Evolutionary conservation across 2,888 invertebrate genomes (phyloP).

Genomic region (Strigamia maritima): DNA sequence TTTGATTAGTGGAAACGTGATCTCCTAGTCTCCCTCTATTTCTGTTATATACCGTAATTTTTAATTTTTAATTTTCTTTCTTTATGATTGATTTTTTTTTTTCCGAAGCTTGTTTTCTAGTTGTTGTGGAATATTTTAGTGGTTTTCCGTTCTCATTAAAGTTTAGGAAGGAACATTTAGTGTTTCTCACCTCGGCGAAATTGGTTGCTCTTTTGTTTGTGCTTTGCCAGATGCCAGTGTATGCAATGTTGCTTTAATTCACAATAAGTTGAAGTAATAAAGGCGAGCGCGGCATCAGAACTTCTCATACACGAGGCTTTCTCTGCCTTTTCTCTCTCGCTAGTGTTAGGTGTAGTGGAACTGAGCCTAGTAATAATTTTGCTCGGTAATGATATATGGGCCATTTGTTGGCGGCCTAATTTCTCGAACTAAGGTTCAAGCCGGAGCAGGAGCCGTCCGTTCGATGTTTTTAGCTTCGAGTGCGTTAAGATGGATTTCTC

Average conservation of each 20-base stretch:
- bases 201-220: conserved; percentile 24
- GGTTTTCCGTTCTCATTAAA: not conserved
- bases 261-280: conserved; percentile 9
- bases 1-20: no score
- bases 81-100: no score
- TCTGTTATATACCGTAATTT: no score
- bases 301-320: not conserved
- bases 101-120: not conserved
- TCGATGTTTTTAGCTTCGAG: not conserved
- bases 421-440: conserved; percentile 9
- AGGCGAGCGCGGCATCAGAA: conserved; percentile 9
- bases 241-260: conserved; percentile 17
- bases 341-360: conserved; percentile 20
- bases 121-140: not conserved
- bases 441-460: not conserved
- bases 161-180: not conserved
- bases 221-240: conserved; percentile 21
- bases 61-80: no score
- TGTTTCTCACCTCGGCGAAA: conserved; percentile 11
- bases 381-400: not conserved
- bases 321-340: conserved; percentile 23
- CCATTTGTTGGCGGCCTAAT: conserved; percentile 22
- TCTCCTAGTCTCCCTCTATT: no score
- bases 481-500: not conserved
- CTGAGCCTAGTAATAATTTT: conserved; percentile 18